phyloP scores from a whole-genome alignment of 2,888 invertebrate species.

The Spicauda simplicius region DNA sequence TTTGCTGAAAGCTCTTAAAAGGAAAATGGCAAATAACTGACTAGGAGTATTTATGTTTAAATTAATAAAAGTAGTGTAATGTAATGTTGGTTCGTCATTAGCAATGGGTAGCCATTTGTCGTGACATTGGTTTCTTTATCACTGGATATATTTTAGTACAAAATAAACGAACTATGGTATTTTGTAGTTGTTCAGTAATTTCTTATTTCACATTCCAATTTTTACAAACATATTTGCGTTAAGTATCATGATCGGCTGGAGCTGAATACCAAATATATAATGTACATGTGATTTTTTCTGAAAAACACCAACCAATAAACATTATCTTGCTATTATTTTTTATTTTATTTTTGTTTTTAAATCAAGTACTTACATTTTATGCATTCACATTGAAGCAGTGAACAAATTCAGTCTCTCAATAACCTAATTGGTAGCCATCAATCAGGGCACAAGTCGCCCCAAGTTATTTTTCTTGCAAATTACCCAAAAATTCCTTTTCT shows the following conservation, averaged over 20 bases:
- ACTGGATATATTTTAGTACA: constrained; percentile 50
- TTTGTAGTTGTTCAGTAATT: constrained; percentile 48
- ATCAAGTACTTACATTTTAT: not conserved
- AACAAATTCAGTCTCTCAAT: too few species aligned
- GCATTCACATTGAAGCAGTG: too few species aligned
- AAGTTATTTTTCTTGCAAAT: too few species aligned
- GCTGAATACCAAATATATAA: constrained; percentile 76
- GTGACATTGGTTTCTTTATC: constrained; percentile 26
- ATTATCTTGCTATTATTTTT: constrained; percentile 52
- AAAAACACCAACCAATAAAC: constrained; percentile 69
- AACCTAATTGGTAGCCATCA: too few species aligned
- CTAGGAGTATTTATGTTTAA: constrained; percentile 74
- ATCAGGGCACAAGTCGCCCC: too few species aligned
- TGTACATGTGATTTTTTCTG: constrained; percentile 72
- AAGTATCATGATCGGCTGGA: constrained; percentile 61
- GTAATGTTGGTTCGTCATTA: constrained; percentile 60
- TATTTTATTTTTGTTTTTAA: constrained; percentile 31
- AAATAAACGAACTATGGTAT: constrained; percentile 52
- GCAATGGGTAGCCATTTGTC: constrained; percentile 27
- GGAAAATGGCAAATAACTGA: constrained; percentile 39
- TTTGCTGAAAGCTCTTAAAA: constrained; percentile 59
- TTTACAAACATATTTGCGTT: constrained; percentile 51
- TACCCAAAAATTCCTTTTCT: too few species aligned
- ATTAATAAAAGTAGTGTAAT: constrained; percentile 63
- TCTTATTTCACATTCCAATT: constrained; percentile 71